A percentile compares a stretch with the other conserved stretches of the same genome.
These are phyloP conservation scores for Murina feae DNA, from an alignment of 2,113 vertebrate species.

Conservation along the genomic window DNA sequence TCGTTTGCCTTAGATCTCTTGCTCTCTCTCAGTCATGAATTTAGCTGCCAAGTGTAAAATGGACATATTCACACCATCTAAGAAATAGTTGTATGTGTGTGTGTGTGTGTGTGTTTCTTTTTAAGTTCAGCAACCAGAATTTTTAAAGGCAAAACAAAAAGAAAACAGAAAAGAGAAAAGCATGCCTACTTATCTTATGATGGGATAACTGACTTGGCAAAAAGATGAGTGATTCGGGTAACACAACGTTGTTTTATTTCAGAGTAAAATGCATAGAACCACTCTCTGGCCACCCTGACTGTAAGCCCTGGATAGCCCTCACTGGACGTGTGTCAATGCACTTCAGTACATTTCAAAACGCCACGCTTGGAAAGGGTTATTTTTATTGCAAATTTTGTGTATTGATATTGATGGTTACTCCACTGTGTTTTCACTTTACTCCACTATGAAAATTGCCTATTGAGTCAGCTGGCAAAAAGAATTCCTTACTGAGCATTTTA, in stretches of 20 bases:
- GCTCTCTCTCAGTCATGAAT: not conserved
- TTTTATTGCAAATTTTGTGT: constrained; percentile 60
- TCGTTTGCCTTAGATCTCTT: not conserved
- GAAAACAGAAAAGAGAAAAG: not conserved
- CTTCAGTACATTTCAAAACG: constrained; percentile 49
- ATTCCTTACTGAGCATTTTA: constrained; percentile 63
- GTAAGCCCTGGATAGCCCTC: constrained; percentile 35
- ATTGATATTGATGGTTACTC: constrained; percentile 39
- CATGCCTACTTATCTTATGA: not conserved
- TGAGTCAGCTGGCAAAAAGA: constrained; percentile 50
- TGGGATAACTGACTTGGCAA: constrained; percentile 10
- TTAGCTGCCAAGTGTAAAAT: not conserved
- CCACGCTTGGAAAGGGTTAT: not conserved
- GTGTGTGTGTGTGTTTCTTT: not conserved
- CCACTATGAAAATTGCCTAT: constrained; percentile 55
- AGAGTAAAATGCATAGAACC: constrained; percentile 34
- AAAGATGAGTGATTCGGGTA: constrained; percentile 19
- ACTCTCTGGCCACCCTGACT: not conserved
- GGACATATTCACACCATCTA: not conserved
- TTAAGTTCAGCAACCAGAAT: not conserved
- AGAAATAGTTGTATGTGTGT: not conserved
- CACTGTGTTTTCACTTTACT: constrained; percentile 47
- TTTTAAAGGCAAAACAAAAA: not conserved
- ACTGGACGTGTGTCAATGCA: constrained; percentile 2
- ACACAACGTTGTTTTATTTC: constrained; percentile 47